Base-by-base conservation (phyloP, 2,888 invertebrate genomes). In the Spisula solida region DNA sequence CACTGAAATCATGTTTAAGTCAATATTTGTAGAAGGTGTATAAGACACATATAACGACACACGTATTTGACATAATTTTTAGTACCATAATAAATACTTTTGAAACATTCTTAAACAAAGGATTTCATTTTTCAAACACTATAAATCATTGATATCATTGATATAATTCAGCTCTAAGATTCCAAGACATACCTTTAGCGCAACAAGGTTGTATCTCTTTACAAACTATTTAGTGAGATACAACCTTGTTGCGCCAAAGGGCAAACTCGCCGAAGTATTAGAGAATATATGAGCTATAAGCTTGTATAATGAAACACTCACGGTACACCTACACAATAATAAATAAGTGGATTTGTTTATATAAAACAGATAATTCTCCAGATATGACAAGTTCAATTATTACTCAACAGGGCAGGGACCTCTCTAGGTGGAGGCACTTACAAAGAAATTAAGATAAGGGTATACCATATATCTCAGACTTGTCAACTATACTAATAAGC, bases 391-490 rank as follows among this genome's bases (percentile, higher is more conserved):
- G 29, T 75, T 75, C 75, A 75, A 70, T 70, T 66, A 88, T 88
- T 88, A 81, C 81, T 88, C 88, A 88, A 84, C 66, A 81, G 88
- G 88, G 88, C 88, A 88, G 81, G 81, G 48, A 80, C 84, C 88
- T 83, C 80, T 41, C 56, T n/a, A 31, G 75, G 16, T 12, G 75
- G 18, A 75, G 75, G 75, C 75, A 81, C 66, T 84, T 88, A 66
- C 31, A 81, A 18, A 88, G 41, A 81, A 84, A 88, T 81, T 80
- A 81, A 87, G 83, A 87, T 83, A 83, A 83, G n/a, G 25, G 31
- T 75, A 31, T 25, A 75, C 31, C n/a, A 20, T 48, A 51, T 48
- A 80, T 80, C 48, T 51, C n/a, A 25, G n/a, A 80, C 34, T 25
- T 48, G 47, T 80, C 48, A 80, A 80, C 48, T 80, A 18, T 8